Base-by-base conservation (phyloP, 2,113 vertebrate species). In the Etheostoma cragini region DNA sequence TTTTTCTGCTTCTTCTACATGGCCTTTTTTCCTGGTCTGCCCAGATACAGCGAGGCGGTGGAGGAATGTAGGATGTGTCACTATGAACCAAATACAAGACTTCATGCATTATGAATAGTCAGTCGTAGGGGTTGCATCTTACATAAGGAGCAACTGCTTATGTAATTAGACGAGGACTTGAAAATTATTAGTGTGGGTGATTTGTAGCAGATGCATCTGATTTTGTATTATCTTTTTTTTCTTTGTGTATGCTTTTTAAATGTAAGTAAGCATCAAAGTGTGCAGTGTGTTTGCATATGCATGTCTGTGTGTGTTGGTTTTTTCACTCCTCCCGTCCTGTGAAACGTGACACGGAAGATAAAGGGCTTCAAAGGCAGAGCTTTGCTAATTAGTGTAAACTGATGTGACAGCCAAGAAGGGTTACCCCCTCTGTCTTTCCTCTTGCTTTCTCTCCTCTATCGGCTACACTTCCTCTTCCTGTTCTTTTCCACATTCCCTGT, bases 371-470 rank as follows among this genome's bases (percentile, higher is more conserved):
- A 90, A 91, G 74, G 82, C 87, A 83, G 61, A 82, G 83, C 86
- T 80, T 65, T 60, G 69, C 82, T 92, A 92, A 92, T 92, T 84
- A 93, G 89, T 84, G 72, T 89, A 88, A 93, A 90, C 81, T 79
- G 80, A 84, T 86, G 77, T 82, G 88, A 91, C 90, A 90, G 86
- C 78, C 82, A 85, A 73, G 81, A 69, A 89, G 86, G 84, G 81
- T 86, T 81, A 76, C 67, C 85, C 82, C 68, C 80, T 85, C 85
- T 62, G 80, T 78, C 61, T 79, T 75, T 83, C 81, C 74, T 75
- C 68, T 30, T 53, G 22, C 78, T 70, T 60, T 61, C 76, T 68
- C 49, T 70, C 26, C 60, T 50, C 82, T 45, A 82, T 87, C 80
- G 65, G 80, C 69, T 35, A 35, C 64, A 33, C 70, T 61, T 67